phyloP scores from a whole-genome alignment of 2,113 vertebrate genomes.

The Steatornis caripensis region DNA sequence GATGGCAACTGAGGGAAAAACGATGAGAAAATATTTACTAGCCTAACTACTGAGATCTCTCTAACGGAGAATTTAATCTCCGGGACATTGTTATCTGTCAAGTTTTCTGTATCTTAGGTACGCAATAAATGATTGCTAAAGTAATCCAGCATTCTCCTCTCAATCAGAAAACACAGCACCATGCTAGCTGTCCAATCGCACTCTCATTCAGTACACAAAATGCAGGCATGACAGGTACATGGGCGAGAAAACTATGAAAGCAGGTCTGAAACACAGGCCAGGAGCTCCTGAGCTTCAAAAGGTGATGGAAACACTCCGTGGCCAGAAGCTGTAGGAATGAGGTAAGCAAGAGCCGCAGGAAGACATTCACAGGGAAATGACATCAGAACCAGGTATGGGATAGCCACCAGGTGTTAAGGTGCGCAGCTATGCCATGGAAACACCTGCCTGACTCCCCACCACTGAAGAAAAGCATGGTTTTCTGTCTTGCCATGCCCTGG shows the following conservation, averaged over 20 bases:
- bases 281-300: background rate
- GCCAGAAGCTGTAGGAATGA: background rate
- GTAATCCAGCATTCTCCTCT: conserved; percentile 21
- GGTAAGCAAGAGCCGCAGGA: background rate
- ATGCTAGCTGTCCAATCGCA: background rate
- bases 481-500: background rate
- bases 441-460: background rate
- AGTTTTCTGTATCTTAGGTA: conserved; percentile 25
- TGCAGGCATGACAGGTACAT: background rate
- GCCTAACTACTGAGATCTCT: background rate
- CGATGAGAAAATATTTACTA: background rate
- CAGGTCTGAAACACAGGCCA: background rate
- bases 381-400: background rate
- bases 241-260: background rate
- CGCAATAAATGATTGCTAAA: conserved; percentile 57
- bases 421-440: background rate
- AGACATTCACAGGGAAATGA: background rate
- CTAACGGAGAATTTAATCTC: conserved; percentile 23
- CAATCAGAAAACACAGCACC: background rate
- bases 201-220: background rate
- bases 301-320: background rate
- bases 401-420: background rate
- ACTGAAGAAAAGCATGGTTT: rapidly evolving
- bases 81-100: background rate
- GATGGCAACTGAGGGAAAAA: background rate